Evolutionary conservation across 64 coral and sea anemone species (phyloP), one percentile per base, ranked within the genome.

Genomic region (Trachythela sp.): DNA sequence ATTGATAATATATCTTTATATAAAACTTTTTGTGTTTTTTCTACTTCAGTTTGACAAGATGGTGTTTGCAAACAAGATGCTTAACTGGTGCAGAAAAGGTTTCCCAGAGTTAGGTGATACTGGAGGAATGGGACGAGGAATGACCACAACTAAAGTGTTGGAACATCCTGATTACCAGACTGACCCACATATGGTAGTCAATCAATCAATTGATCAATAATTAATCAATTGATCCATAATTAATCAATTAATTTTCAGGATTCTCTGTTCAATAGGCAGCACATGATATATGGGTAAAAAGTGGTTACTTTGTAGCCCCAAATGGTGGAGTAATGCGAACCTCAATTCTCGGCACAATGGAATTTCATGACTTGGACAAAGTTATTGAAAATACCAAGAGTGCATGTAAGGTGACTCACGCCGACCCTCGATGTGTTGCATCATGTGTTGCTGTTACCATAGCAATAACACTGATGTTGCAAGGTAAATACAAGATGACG

Each of bases 271-370:
- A n/a, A 45, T 68, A 98, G 95, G 90, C 93, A 54, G 95, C 95
- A 8, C 40, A 35, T 13, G 20, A 89, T 39, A 88, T 93, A 15
- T 98, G 95, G 95, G 91, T 91, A 77, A 18, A 36, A 2, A 89
- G 86, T 48, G 95, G 95, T 24, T 72, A 70, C 22, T 64, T 40
- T 11, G 38, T 84, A 3, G 95, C 95, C 33, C 91, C 95, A 45
- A 98, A 98, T 83, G 95, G 95, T 35, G 95, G 93, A 83, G 95
- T 98, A 17, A 98, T 98, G 95, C 87, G 95, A 38, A 98, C 95
- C 43, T 94, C 93, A 11, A 48, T 98, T 64, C 86, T 98, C 18
- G 95, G 93, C 15, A 71, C 94, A 18, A 93, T 92, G 39, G 89
- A 98, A 86, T 98, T 98, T 45, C 68, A 91, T 29, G 29, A 94